Percentiles rank a stretch among this genome's conserved stretches.
phyloP scores from a whole-genome alignment of 64 coral and sea anemone genomes.

The Acropora tenuis region DNA sequence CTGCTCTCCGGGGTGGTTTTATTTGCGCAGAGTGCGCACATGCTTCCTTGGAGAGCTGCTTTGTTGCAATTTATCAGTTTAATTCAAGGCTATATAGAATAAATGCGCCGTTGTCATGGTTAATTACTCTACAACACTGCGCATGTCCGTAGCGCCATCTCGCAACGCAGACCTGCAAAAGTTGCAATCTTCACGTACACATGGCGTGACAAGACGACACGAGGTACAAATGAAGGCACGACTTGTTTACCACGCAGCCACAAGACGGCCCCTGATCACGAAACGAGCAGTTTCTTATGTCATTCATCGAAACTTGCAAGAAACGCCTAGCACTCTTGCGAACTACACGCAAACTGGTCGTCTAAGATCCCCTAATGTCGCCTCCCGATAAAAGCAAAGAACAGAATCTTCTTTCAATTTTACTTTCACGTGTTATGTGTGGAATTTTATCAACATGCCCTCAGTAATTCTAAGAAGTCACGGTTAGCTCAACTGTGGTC shows the following conservation, averaged over 20 bases:
- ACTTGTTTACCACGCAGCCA: neutral
- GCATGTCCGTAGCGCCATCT: too few species aligned
- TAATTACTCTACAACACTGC: too few species aligned
- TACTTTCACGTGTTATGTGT: too few species aligned
- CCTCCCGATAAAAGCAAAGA: neutral
- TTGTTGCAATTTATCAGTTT: too few species aligned
- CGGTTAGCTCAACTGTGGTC: neutral
- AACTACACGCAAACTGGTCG: too few species aligned
- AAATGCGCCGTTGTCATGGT: too few species aligned
- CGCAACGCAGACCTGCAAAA: neutral
- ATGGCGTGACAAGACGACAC: neutral
- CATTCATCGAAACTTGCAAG: neutral
- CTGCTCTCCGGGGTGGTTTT: too few species aligned
- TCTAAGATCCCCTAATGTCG: too few species aligned
- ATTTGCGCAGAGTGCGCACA: too few species aligned
- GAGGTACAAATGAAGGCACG: neutral
- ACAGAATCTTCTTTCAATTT: neutral
- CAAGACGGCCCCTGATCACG: neutral
- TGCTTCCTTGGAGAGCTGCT: neutral
- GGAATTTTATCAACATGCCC: too few species aligned
- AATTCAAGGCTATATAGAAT: neutral
- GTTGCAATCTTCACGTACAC: neutral
- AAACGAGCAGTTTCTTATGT: constrained; percentile 3
- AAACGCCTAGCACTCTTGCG: neutral
- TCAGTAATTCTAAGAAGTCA: too few species aligned